A percentile compares a stretch with the other conserved stretches of the same genome.
phyloP scores from a whole-genome alignment of 2,888 invertebrate species.

The Meandrusa payeni region DNA sequence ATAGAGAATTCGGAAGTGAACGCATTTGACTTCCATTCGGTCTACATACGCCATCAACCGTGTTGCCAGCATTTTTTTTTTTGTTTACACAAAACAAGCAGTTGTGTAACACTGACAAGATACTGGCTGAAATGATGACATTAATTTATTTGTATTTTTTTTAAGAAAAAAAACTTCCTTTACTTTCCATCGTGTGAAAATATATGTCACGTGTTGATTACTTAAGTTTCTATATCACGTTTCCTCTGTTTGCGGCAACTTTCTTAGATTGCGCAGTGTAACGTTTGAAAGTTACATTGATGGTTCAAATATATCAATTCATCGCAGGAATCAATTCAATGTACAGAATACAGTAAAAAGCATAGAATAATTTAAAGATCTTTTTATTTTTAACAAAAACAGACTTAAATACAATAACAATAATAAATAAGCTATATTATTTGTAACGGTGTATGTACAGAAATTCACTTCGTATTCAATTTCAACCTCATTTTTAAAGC shows the following conservation, averaged over 20 bases:
- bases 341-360: neutral
- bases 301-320: constrained; percentile 10
- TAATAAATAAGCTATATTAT: constrained; percentile 69
- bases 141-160: constrained; percentile 25
- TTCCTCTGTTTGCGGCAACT: constrained; percentile 37
- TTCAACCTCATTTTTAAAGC: constrained; percentile 29
- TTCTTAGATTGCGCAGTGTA: constrained; percentile 24
- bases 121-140: constrained; percentile 23
- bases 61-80: constrained; percentile 22
- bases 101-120: constrained; percentile 16
- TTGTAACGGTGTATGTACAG: constrained; percentile 59
- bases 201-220: constrained; percentile 47
- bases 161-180: constrained; percentile 40
- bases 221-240: constrained; percentile 46
- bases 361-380: constrained; percentile 27
- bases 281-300: constrained; percentile 21
- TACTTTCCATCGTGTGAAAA: constrained; percentile 65
- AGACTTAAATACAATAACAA: constrained; percentile 38
- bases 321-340: constrained; percentile 2
- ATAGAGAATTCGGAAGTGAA: constrained; percentile 62
- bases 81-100: constrained; percentile 11
- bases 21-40: constrained; percentile 45
- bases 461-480: constrained; percentile 57
- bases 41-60: constrained; percentile 43
- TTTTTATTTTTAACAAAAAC: constrained; percentile 40